Base-by-base conservation (phyloP, 1,140 invertebrate species). In the Halyomorpha halys region DNA sequence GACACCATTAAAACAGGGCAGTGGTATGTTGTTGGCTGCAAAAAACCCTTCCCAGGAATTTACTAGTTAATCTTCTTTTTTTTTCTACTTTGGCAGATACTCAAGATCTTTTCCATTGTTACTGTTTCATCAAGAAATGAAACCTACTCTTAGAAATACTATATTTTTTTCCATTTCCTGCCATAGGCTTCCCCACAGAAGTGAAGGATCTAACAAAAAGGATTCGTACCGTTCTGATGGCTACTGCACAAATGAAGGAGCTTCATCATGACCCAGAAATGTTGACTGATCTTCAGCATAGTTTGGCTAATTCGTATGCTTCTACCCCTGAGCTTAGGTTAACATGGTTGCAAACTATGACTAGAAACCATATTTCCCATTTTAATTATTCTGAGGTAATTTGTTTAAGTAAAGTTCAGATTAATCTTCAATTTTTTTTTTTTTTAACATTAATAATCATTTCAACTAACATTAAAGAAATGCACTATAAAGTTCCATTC, bases 261-360 rank as follows among this genome's bases (percentile, higher is more conserved):
- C 82, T 94, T 73, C 79, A 89, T 70, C 85, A 87, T 67, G 93
- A 97, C 76, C 89, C 92, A 14, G 91, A 96, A 73, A 87, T 93
- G 76, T 72, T 97, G 16, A 63, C 94, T 0, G 94, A 97, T 76
- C 78, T 97, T 44, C 93, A 97, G 75, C 87, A 96, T 72, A 91
- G 90, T 70, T 76, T 98, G 60, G 94, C 94, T 0, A 91, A 94
- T 74, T 94, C 90, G 0, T 98, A 97, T 74, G 89, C 93, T 53
- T 93, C 90, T 61, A 97, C 92, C 0, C 92, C 94, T 3, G 90
- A 95, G 73, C 76, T 97, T 49, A 77, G 94, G 2, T 88, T 91
- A 73, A 95, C 94, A 0, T 95, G 94, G 93, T 81, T 98, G 4
- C 87, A 94, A 67, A 90, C 90, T 3, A 93, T 97, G 83, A 90